Conservation (phyloP, 2,113 vertebrate genomes). For the Malurus alboscapulatus region DNA sequence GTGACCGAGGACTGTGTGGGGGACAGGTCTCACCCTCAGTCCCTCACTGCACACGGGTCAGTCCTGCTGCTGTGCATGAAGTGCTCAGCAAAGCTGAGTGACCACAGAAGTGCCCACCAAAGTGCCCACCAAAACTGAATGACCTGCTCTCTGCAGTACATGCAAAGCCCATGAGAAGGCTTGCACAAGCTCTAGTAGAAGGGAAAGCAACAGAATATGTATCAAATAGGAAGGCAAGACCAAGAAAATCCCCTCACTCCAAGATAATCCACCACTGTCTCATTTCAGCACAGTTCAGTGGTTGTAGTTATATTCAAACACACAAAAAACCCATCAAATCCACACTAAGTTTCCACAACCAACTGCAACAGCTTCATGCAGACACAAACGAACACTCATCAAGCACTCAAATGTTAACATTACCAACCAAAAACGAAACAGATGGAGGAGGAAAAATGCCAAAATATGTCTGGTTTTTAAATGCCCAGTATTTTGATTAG, state of each 20-base stretch:
- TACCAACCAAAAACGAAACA: conserved; percentile 44
- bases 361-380: not conserved
- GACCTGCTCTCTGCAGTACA: not conserved
- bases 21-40: not conserved
- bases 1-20: accelerated
- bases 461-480: not conserved
- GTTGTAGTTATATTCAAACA: not conserved
- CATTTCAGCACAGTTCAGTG: not conserved
- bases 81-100: not conserved
- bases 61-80: not conserved
- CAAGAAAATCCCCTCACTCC: not conserved
- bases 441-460: conserved; percentile 12
- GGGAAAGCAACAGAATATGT: not conserved
- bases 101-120: not conserved
- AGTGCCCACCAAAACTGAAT: not conserved
- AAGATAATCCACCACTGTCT: not conserved
- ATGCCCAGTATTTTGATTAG: conserved; percentile 35
- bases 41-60: not conserved
- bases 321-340: not conserved
- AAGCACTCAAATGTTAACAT: not conserved
- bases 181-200: not conserved
- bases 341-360: not conserved
- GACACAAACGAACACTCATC: not conserved
- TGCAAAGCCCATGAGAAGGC: accelerated
- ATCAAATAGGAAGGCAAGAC: not conserved